A percentile compares a stretch with the other conserved stretches of the same genome.
Conservation (phyloP, 23 tunicate species). For the Trididemnum nubilum region DNA sequence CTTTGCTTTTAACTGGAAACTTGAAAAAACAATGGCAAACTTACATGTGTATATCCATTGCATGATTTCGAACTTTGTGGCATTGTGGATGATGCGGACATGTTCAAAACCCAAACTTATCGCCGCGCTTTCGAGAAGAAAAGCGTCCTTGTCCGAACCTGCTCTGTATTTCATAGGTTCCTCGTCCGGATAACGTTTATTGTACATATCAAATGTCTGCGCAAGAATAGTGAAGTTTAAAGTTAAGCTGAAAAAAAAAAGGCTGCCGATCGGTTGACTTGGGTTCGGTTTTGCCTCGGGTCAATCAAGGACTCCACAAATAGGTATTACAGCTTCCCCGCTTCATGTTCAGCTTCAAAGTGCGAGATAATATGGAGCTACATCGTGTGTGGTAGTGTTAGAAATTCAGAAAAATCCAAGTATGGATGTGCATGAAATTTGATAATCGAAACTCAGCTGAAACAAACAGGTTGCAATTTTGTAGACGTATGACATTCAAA, state of each 20-base stretch:
- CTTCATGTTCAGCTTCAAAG: no score
- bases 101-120: constrained; percentile 64
- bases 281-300: no score
- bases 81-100: constrained; percentile 49
- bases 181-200: not conserved
- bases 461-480: no score
- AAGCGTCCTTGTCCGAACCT: constrained; percentile 61
- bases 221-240: not conserved
- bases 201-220: constrained; percentile 21
- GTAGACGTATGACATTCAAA: no score
- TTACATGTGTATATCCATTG: constrained; percentile 27
- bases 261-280: not conserved
- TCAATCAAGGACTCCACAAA: not conserved
- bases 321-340: not conserved
- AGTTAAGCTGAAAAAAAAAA: not conserved
- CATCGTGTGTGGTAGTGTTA: no score
- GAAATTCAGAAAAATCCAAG: no score
- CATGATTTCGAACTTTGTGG: constrained; percentile 23
- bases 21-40: no score
- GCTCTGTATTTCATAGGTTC: constrained; percentile 24
- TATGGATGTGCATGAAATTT: no score
- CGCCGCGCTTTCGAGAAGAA: constrained; percentile 40
- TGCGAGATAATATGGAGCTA: no score
- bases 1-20: no score
- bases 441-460: no score